Evolutionary conservation across 2,888 invertebrate genomes (phyloP).

Genomic region (Rhingia campestris): DNA sequence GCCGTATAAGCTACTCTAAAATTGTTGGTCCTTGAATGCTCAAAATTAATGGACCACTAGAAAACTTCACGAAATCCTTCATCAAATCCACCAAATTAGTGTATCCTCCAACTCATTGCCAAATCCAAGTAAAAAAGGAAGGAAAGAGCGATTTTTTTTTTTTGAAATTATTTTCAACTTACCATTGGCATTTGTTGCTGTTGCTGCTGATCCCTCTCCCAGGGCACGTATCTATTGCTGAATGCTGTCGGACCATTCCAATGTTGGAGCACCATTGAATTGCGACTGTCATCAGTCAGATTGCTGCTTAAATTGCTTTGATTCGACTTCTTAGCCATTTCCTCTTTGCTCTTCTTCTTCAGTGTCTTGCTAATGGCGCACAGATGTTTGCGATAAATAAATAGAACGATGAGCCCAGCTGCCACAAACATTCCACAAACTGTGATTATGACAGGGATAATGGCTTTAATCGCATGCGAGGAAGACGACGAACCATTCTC

Average conservation of each 20-base stretch:
- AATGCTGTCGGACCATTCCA: conserved; percentile 92
- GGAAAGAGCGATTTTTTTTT: not conserved
- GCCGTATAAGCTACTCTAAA: no score
- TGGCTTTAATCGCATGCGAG: conserved; percentile 85
- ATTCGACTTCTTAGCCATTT: conserved; percentile 86
- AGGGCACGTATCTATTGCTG: conserved; percentile 92
- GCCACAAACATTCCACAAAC: conserved; percentile 88
- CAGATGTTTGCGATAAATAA: conserved; percentile 88
- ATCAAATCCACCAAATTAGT: conserved; percentile 9
- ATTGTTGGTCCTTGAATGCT: no score
- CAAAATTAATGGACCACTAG: not conserved
- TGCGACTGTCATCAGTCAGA: conserved; percentile 81
- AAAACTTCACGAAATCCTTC: not conserved
- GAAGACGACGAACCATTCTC: conserved; percentile 79
- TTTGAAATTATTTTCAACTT: conserved; percentile 79
- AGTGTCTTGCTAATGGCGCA: conserved; percentile 86
- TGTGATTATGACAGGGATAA: conserved; percentile 87
- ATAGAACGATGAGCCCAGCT: conserved; percentile 87
- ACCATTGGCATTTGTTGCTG: conserved; percentile 74
- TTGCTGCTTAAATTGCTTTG: conserved; percentile 80
- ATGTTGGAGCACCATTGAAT: conserved; percentile 87
- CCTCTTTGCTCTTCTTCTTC: conserved; percentile 86
- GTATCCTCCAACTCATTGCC: not conserved
- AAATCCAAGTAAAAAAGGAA: not conserved
- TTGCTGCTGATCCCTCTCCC: conserved; percentile 86